These are phyloP conservation scores for Tolypeutes matacus DNA, from an alignment of 2,797 vertebrate genomes.

Conservation along the genomic window DNA sequence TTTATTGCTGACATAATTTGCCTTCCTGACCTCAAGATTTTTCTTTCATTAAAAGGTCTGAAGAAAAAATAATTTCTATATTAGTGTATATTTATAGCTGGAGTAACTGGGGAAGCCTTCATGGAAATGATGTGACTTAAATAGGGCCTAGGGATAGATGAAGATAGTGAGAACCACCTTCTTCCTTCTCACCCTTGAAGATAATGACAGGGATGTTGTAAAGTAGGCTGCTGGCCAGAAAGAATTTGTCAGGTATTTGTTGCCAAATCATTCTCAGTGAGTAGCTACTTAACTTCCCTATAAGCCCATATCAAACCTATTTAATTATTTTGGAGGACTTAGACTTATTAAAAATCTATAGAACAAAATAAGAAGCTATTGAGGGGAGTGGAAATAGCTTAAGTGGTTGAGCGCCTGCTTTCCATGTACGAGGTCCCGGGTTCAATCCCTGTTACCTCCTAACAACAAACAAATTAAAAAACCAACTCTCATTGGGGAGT, in stretches of 20 bases:
- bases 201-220: background rate
- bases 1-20: background rate
- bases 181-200: background rate
- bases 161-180: background rate
- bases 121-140: background rate
- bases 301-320: background rate
- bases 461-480: too few species aligned
- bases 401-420: too few species aligned
- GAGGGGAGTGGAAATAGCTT: too few species aligned
- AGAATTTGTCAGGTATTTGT: background rate
- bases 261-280: background rate
- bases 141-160: too few species aligned
- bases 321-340: background rate
- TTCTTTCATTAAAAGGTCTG: constrained; percentile 39
- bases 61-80: constrained; percentile 38
- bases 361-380: too few species aligned
- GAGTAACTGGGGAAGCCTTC: background rate
- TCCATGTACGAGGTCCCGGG: too few species aligned
- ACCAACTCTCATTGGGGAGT: too few species aligned
- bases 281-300: background rate
- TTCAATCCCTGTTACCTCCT: too few species aligned
- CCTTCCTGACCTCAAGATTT: background rate
- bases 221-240: background rate
- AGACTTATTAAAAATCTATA: background rate
- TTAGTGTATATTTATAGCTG: background rate